Percentiles rank a stretch among this genome's conserved stretches.
Evolutionary conservation across 2,797 vertebrate species (phyloP).

Genomic region (Clarias laeviceps): DNA sequence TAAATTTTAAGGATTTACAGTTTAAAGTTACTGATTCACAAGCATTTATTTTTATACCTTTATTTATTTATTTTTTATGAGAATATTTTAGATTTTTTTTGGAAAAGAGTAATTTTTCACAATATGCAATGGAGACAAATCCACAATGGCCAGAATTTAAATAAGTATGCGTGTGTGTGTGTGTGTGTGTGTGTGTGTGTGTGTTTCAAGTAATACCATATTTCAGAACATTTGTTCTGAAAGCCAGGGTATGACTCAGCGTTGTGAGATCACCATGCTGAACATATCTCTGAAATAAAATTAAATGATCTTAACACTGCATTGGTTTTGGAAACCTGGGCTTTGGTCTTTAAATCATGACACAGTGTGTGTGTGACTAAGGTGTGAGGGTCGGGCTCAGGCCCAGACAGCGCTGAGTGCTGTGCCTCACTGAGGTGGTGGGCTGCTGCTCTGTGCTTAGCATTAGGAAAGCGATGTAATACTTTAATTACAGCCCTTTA

Average conservation of each 20-base stretch:
- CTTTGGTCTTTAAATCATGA: constrained; percentile 24
- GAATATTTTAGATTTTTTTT: not conserved
- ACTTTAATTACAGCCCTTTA: constrained; percentile 64
- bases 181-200: not conserved
- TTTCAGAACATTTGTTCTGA: not conserved
- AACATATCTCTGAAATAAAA: constrained; percentile 3
- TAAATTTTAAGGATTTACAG: too few relatives aligned
- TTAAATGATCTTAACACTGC: not conserved
- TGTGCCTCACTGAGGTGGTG: constrained; percentile 57
- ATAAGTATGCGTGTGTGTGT: too few relatives aligned
- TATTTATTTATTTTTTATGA: not conserved
- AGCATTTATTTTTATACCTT: not conserved
- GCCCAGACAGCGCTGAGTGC: constrained; percentile 52
- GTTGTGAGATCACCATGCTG: constrained; percentile 8
- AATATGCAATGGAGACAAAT: not conserved
- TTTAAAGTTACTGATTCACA: not conserved
- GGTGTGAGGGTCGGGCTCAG: constrained; percentile 47
- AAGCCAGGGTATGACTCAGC: not conserved
- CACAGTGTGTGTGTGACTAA: constrained; percentile 42
- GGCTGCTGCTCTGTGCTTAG: constrained; percentile 61
- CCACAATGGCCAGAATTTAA: not conserved
- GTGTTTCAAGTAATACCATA: not conserved
- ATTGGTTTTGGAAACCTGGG: constrained; percentile 15
- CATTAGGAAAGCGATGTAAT: constrained; percentile 63
- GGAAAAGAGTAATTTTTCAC: not conserved